Evolutionary conservation across 2,113 vertebrate genomes (phyloP).

Genomic region (Colius striatus): DNA sequence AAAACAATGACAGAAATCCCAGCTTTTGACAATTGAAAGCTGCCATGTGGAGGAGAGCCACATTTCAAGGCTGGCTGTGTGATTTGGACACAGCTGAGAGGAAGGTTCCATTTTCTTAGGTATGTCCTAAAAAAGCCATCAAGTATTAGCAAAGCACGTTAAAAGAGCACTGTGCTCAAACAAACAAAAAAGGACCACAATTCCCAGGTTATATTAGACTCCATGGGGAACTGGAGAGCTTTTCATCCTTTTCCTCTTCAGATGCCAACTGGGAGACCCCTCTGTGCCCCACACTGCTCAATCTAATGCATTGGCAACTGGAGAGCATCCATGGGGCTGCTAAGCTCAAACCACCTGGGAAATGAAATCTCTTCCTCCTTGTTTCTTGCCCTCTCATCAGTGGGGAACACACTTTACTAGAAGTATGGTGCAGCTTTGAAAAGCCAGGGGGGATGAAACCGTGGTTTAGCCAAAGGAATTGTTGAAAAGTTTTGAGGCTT

Average conservation of each 20-base stretch:
- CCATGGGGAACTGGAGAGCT: not conserved
- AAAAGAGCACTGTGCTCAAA: not conserved
- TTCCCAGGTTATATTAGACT: not conserved
- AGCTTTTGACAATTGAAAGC: not conserved
- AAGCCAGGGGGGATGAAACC: not conserved
- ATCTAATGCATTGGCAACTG: not conserved
- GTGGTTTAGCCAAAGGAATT: constrained; percentile 11
- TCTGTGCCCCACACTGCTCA: not conserved
- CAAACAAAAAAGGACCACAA: not conserved
- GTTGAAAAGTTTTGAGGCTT: not conserved
- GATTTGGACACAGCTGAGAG: not conserved
- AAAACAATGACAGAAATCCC: not conserved
- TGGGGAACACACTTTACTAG: not conserved
- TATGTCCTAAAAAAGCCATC: not conserved
- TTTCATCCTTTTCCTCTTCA: not conserved
- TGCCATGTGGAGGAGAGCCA: rapidly evolving
- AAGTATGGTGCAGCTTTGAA: not conserved
- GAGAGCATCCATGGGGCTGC: not conserved
- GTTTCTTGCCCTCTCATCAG: not conserved
- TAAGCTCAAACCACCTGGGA: not conserved
- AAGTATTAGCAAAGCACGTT: rapidly evolving
- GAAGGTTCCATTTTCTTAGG: rapidly evolving
- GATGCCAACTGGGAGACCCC: not conserved
- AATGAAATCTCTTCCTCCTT: not conserved
- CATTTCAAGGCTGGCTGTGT: not conserved